phyloP scores from a whole-genome alignment of 2,797 vertebrate species.

The Cyprinella venusta region DNA sequence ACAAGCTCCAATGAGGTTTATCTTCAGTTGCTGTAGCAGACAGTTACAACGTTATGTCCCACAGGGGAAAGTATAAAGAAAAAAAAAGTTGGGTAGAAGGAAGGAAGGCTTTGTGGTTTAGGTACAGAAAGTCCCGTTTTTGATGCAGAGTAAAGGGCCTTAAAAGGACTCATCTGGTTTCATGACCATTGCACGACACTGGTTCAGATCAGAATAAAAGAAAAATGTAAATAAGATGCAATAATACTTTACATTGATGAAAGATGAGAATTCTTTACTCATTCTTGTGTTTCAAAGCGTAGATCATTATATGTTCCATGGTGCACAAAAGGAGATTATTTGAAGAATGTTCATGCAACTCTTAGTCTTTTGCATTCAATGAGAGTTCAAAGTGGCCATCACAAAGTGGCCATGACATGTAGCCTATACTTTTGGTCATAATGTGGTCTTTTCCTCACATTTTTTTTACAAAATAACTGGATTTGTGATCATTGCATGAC shows the following conservation, averaged over 20 bases:
- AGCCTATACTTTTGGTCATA: neutral
- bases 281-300: neutral
- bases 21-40: slow-evolving; percentile 20
- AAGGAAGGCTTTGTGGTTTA: slow-evolving; percentile 61
- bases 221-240: neutral
- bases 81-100: slow-evolving; percentile 50
- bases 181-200: neutral
- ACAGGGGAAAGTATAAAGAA: slow-evolving; percentile 53
- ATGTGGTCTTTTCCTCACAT: neutral
- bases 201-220: neutral
- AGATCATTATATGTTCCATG: neutral
- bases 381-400: neutral
- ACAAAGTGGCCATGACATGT: too few relatives aligned
- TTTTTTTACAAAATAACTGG: neutral
- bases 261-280: neutral
- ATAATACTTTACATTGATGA: neutral
- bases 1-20: slow-evolving; percentile 6
- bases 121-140: slow-evolving; percentile 60
- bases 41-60: slow-evolving; percentile 32
- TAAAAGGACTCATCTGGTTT: neutral
- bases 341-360: neutral
- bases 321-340: neutral
- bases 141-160: slow-evolving; percentile 3
- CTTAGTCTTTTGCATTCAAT: neutral
- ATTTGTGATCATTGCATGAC: neutral